Percentiles rank a stretch among this genome's conserved stretches.
Conservation (phyloP, 1,140 invertebrate genomes). For the Parapsyche elsis region DNA sequence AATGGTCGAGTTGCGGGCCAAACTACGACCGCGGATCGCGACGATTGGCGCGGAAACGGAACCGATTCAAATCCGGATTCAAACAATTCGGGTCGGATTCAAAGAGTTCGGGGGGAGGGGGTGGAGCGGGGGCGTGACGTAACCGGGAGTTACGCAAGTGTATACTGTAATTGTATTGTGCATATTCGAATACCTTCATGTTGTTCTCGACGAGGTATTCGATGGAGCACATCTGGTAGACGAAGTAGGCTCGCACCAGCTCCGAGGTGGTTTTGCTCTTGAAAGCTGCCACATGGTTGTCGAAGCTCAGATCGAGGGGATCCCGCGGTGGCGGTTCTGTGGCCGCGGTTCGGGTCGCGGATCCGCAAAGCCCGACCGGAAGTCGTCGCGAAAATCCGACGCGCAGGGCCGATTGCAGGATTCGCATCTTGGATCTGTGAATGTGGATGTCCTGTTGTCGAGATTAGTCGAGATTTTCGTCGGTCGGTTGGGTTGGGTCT, state of each 20-base stretch:
- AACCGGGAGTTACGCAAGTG: constrained; percentile 20
- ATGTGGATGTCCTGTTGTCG: too few relatives aligned
- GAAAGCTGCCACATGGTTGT: constrained; percentile 82
- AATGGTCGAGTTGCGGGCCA: not conserved
- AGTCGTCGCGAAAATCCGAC: constrained; percentile 36
- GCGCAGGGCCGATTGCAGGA: constrained; percentile 46
- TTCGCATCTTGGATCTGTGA: constrained; percentile 44
- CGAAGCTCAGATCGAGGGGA: constrained; percentile 88
- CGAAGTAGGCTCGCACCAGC: constrained; percentile 90
- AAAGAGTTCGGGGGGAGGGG: not conserved
- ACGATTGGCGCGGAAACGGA: not conserved
- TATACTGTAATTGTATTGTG: not conserved
- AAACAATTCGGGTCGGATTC: too few relatives aligned
- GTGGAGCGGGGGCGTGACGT: constrained; percentile 14
- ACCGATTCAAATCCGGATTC: not conserved
- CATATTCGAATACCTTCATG: constrained; percentile 77
- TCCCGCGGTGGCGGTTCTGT: constrained; percentile 68
- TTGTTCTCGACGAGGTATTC: constrained; percentile 94
- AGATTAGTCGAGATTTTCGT: too few relatives aligned
- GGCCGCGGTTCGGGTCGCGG: constrained; percentile 47
- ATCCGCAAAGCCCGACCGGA: not conserved
- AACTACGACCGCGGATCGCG: not conserved
- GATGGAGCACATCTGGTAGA: constrained; percentile 93
- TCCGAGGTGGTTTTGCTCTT: constrained; percentile 97
- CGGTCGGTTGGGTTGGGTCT: too few relatives aligned